A percentile compares a stretch with the other conserved stretches of the same genome.
These are phyloP conservation scores for Drosophila pegasa DNA, from an alignment of 2,888 invertebrate species.

Conservation along the genomic window DNA sequence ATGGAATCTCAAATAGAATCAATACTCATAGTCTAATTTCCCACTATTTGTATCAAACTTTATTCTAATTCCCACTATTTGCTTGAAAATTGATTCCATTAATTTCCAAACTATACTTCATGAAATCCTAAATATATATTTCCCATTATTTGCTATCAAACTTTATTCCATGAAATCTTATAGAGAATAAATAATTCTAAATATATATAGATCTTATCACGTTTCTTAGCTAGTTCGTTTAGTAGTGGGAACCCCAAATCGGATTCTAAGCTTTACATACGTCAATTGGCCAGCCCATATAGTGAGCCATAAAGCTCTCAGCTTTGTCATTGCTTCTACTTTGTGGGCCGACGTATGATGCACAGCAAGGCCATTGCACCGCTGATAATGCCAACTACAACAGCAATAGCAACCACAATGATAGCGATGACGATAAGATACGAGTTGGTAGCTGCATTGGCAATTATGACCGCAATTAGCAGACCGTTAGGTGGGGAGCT, in stretches of 20 bases:
- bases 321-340: background rate
- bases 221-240: background rate
- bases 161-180: no score
- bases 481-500: slow-evolving; percentile 7
- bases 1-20: no score
- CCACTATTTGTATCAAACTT: no score
- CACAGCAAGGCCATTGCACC: slow-evolving; percentile 29
- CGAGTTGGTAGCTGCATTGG: slow-evolving; percentile 36
- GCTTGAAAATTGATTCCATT: no score
- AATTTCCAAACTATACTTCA: no score
- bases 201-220: background rate
- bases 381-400: slow-evolving; percentile 4
- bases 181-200: no score
- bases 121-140: no score
- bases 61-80: no score
- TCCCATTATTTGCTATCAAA: no score
- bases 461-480: slow-evolving; percentile 49
- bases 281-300: background rate
- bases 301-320: background rate
- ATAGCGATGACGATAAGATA: slow-evolving; percentile 56
- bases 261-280: background rate
- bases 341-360: slow-evolving; percentile 23
- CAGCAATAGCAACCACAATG: background rate
- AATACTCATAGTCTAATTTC: no score
- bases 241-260: background rate